Conservation (phyloP, 2,113 vertebrate genomes). For the Circaetus cinerascens region DNA sequence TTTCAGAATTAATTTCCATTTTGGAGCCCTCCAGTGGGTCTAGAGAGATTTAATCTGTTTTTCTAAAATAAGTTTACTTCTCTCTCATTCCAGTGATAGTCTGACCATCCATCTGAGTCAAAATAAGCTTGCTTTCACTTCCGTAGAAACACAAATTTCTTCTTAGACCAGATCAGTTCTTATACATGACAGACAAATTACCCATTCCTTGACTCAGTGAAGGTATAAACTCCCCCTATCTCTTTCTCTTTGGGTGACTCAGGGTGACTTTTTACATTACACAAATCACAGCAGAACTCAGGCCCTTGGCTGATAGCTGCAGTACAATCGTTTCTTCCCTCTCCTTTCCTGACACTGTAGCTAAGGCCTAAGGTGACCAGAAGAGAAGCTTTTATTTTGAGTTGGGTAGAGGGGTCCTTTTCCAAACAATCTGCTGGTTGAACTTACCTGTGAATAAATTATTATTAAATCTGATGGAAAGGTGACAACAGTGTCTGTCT, state of each 20-base stretch:
- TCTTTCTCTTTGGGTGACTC: background rate
- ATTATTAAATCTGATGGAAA: background rate
- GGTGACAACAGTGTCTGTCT: background rate
- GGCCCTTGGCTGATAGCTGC: background rate
- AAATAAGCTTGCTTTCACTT: background rate
- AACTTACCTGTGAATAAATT: background rate
- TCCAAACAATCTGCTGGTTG: background rate
- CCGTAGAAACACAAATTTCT: background rate
- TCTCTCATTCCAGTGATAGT: background rate
- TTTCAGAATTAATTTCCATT: background rate
- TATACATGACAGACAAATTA: background rate
- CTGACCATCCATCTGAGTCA: background rate
- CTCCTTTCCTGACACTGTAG: background rate
- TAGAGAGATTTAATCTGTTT: background rate
- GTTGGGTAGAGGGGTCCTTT: background rate
- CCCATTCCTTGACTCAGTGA: background rate
- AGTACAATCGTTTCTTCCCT: background rate
- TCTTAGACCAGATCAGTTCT: background rate
- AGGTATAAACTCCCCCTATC: background rate
- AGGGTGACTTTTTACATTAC: background rate
- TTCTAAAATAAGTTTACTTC: background rate
- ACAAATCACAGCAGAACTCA: background rate
- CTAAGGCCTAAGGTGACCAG: background rate
- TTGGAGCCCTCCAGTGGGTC: background rate
- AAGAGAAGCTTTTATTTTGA: background rate